Conservation (phyloP, 2,797 vertebrate genomes). For the Notolepis coatsorum region DNA sequence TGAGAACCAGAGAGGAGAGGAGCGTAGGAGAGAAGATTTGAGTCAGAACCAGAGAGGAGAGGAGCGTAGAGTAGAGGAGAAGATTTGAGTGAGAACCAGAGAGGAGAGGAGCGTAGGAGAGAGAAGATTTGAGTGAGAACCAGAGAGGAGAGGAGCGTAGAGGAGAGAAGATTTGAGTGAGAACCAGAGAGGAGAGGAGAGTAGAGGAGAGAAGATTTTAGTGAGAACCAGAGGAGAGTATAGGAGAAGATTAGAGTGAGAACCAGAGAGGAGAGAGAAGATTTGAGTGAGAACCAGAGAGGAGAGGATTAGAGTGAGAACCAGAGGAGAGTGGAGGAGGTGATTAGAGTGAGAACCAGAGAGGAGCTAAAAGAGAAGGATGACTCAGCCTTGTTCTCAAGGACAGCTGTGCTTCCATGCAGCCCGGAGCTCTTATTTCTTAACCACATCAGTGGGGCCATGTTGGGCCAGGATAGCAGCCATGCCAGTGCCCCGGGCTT, state of each 20-base stretch:
- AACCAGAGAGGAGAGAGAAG: neutral
- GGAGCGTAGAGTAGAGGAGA: too few species aligned
- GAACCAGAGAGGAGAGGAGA: neutral
- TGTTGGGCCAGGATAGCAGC: slow-evolving; percentile 21
- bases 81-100: neutral
- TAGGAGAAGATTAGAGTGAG: slow-evolving; percentile 25
- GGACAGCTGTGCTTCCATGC: slow-evolving; percentile 12
- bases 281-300: neutral
- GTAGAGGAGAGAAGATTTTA: slow-evolving; percentile 40
- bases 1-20: neutral
- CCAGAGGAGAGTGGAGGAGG: slow-evolving; percentile 2
- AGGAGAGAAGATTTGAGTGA: too few species aligned
- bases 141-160: neutral
- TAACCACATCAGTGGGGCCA: slow-evolving; percentile 50
- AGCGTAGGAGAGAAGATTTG: too few species aligned
- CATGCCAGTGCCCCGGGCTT: slow-evolving; percentile 12
- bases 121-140: neutral
- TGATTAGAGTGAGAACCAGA: neutral
- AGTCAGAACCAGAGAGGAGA: neutral
- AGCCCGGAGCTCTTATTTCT: slow-evolving; percentile 18
- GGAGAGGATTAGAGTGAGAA: neutral
- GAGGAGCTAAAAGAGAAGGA: slow-evolving; percentile 28
- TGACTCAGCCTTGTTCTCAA: slow-evolving; percentile 58
- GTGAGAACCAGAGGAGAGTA: neutral
- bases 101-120: too few species aligned